These are phyloP conservation scores for Condylura cristata DNA, from an alignment of 2,113 vertebrate genomes.

Conservation along the genomic window DNA sequence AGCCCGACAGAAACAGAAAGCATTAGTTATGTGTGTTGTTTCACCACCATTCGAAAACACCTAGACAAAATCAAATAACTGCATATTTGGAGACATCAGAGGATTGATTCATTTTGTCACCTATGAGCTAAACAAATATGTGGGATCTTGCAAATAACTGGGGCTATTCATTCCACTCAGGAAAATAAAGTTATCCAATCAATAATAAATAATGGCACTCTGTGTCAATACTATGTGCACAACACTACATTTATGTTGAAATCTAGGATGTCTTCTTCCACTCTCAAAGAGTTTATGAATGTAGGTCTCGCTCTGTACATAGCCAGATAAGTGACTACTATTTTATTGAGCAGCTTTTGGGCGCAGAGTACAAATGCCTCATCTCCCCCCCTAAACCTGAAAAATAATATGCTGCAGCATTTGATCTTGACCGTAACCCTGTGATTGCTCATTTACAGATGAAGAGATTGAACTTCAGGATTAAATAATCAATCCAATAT, in stretches of 20 bases:
- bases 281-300: slow-evolving; percentile 52
- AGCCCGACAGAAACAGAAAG: slow-evolving; percentile 28
- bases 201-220: slow-evolving; percentile 13
- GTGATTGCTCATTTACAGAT: slow-evolving; percentile 44
- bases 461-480: slow-evolving; percentile 36
- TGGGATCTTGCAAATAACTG: slow-evolving; percentile 27
- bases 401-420: slow-evolving; percentile 29
- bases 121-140: slow-evolving; percentile 49
- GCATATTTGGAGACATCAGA: slow-evolving; percentile 39
- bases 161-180: not conserved
- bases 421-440: not conserved
- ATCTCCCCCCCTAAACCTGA: not conserved
- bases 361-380: not conserved
- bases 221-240: not conserved
- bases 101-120: slow-evolving; percentile 24
- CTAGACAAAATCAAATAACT: slow-evolving; percentile 17
- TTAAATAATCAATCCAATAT: slow-evolving; percentile 21
- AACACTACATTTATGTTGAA: slow-evolving; percentile 45
- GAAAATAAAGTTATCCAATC: slow-evolving; percentile 4
- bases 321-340: slow-evolving; percentile 38
- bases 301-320: slow-evolving; percentile 29
- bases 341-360: slow-evolving; percentile 26
- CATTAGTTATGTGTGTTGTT: slow-evolving; percentile 34
- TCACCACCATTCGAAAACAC: slow-evolving; percentile 39
- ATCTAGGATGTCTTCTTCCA: slow-evolving; percentile 52